phyloP scores from a whole-genome alignment of 2,888 invertebrate genomes.

The Megaustenia siamemsis region DNA sequence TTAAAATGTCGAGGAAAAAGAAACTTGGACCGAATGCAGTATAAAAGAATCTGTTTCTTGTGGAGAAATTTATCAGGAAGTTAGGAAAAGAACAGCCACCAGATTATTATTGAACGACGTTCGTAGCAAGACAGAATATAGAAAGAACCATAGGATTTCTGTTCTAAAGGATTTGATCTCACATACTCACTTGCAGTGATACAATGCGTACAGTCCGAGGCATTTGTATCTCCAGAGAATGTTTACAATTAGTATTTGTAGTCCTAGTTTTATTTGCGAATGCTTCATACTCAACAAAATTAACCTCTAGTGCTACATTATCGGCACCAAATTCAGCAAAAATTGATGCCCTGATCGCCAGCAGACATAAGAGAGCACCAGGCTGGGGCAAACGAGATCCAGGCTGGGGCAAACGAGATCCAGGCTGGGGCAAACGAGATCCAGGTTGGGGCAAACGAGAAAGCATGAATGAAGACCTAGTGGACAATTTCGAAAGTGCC shows the following conservation, averaged over 20 bases:
- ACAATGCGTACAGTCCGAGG: not conserved
- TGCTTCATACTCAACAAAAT: not conserved
- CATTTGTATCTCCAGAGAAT: not conserved
- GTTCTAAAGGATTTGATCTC: conserved; percentile 19
- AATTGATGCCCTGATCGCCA: not conserved
- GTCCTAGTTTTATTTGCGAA: not conserved
- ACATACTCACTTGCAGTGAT: not conserved
- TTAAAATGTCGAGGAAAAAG: not conserved
- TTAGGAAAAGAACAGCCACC: not conserved
- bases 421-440: conserved; percentile 29
- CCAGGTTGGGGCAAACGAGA: conserved; percentile 41
- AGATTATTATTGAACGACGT: no score
- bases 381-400: conserved; percentile 21
- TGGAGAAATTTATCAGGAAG: not conserved
- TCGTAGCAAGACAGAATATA: not conserved
- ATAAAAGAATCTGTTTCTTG: not conserved
- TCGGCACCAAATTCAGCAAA: not conserved
- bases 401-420: not conserved
- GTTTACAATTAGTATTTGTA: not conserved
- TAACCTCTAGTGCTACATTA: not conserved
- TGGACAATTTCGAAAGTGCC: not conserved
- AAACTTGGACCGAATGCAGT: not conserved
- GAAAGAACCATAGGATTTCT: not conserved
- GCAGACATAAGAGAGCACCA: conserved; percentile 8
- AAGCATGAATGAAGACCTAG: not conserved